Evolutionary conservation across 2,113 vertebrate species (phyloP).

Genomic region (Eretmodus cyanostictus): DNA sequence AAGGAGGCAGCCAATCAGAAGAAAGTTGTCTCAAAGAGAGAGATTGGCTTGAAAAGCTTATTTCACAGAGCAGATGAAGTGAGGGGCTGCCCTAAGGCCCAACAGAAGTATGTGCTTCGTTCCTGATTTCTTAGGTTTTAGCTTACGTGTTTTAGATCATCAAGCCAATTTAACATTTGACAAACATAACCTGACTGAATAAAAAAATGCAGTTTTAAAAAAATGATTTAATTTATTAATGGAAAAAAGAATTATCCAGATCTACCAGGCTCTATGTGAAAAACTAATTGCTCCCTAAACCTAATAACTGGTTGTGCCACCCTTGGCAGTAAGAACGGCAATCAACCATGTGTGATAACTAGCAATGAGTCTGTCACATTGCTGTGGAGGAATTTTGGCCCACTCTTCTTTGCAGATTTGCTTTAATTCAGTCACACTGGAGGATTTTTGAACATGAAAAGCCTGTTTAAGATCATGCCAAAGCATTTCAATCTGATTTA

Average conservation of each 20-base stretch:
- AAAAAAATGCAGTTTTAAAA: neutral
- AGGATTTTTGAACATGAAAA: neutral
- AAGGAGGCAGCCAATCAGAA: neutral
- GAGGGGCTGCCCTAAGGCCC: neutral
- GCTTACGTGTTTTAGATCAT: neutral
- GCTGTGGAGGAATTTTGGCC: neutral
- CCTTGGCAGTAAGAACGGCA: neutral
- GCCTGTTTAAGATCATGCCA: neutral
- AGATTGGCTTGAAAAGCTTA: neutral
- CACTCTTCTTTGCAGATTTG: neutral
- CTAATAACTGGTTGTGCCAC: neutral
- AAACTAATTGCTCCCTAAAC: neutral
- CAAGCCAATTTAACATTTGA: neutral
- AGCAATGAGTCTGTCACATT: neutral
- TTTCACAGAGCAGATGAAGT: neutral
- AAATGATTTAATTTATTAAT: neutral
- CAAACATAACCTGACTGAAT: neutral
- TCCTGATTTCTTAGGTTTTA: neutral
- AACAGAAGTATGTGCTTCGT: neutral
- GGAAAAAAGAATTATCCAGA: neutral
- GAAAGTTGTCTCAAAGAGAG: neutral
- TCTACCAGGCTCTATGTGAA: neutral
- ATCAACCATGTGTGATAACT: neutral
- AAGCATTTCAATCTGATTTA: neutral
- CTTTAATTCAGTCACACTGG: neutral